Base-by-base conservation (phyloP, 2,888 invertebrate genomes). In the Carpatolechia fugitivella region DNA sequence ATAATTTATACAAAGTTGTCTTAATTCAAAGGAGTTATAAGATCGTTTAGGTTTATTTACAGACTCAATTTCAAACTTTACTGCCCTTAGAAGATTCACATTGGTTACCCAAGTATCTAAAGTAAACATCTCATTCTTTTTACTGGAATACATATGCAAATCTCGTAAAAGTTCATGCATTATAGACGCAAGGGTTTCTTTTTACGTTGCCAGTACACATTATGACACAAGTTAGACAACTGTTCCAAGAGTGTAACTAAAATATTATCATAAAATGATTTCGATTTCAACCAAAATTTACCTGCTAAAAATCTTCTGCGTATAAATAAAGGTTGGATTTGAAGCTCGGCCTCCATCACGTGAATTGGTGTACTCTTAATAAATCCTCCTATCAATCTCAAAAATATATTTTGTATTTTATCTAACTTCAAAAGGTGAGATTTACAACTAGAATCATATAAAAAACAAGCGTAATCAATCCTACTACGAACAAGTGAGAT, bases 401-500 rank as follows among this genome's bases (percentile, higher is more conserved):
- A 53, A 10, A 54, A 52, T 29, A 60, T 58, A 30, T 65, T 67
- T 35, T 67, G 65, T 0, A 62, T 6, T 48, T 44, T 61, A 24
- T 63, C 60, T 6, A 64, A 16, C 41, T 67, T 64, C 16, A 2
- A 8, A 35, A 65, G 20, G 46, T 64, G 49, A 3, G 30, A 46
- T 35, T 59, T 29, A 36, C 40, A 38, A 52, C 63, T 58, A 7
- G 13, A 52, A 30, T 57, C 57, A 35, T 52, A 57, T 4, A 60
- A 33, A 52, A 60, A 56, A 33, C 60, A 47, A 8, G 33, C 62
- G 48, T 65, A 69, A 38, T 68, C 65, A 0, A 68, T 7, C 40
- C 65, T 52, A 48, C 66, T 69, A 3, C 66, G 40, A 6, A 66
- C 58, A 8, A 61, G 13, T 4, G 64, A 35, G 6, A 68, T 56